Conservation (phyloP, 2,797 vertebrate species). For the Lepus oiostolus region DNA sequence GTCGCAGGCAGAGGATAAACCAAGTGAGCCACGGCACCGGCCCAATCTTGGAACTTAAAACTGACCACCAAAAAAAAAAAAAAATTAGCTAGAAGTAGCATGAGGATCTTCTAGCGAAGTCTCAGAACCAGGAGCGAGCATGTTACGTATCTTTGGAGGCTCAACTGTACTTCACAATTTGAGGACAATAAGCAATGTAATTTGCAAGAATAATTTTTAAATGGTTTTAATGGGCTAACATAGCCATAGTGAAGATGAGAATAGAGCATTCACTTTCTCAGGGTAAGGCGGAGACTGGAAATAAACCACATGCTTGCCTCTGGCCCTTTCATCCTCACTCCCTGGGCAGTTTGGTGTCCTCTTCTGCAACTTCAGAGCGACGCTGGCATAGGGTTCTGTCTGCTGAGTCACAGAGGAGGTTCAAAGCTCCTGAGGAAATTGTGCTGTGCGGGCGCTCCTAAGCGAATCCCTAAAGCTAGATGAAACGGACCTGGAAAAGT, state of each 20-base stretch:
- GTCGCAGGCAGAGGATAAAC: too few relatives aligned
- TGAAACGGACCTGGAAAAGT: slow-evolving; percentile 29
- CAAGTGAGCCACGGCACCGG: too few relatives aligned
- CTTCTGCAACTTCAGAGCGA: slow-evolving; percentile 16
- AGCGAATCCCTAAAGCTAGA: not conserved
- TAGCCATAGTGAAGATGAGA: not conserved
- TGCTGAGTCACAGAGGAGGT: not conserved
- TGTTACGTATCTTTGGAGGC: not conserved
- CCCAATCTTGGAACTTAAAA: slow-evolving; percentile 24
- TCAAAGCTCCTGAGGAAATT: not conserved
- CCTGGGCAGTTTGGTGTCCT: slow-evolving; percentile 10
- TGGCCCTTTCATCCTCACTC: not conserved
- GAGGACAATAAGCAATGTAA: not conserved
- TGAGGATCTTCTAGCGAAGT: not conserved
- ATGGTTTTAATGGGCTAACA: not conserved
- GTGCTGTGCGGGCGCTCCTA: not conserved
- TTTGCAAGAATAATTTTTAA: slow-evolving; percentile 8
- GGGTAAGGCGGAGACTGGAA: not conserved
- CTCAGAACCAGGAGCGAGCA: not conserved
- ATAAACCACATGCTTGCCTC: not conserved
- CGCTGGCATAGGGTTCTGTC: not conserved
- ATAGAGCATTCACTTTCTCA: slow-evolving; percentile 36
- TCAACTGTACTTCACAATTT: not conserved
- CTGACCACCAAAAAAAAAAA: not conserved
- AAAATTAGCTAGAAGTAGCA: not conserved